Base-by-base conservation (phyloP, 2,113 vertebrate species). In the Eurystomus gularis region DNA sequence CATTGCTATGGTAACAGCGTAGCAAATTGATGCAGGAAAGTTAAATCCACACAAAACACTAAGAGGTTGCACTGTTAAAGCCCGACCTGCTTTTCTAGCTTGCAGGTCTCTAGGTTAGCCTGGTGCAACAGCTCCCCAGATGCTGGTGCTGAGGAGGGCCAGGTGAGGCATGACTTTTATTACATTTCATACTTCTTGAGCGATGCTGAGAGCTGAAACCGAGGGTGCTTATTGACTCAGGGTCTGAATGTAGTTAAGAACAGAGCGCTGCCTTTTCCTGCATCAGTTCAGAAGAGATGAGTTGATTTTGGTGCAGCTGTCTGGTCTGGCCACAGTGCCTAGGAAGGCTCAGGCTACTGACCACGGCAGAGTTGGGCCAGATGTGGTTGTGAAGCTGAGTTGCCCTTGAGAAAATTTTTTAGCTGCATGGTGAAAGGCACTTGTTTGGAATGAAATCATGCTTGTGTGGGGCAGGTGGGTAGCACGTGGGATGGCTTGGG, bases 281-380 rank as follows among this genome's bases (percentile, higher is more conserved):
- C n/a, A 7, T 26, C 44, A 10, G 2, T 20, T 75, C 23, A 28
- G 80, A 44, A 70, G 46, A n/a, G 71, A 39, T 5, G 52, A 76
- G 49, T 16, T 73, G 71, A 13, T 55, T 76, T 76, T 61, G 33
- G 52, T 29, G 48, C 42, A 66, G 26, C 42, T 71, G 9, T 88
- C 33, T 29, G 1, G 0, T 13, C 82, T 77, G 80, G 31, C 77
- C 0, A 0, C 26, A 58, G n/a, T 28, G 29, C 44, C 2, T 17
- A 54, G 54, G 28, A 17, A 72, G 35, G 60, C 77, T 83, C 35
- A 18, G 62, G 39, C 46, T 73, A 6, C 46, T 51, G 77, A 17
- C 24, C 1, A 1, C 54, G 65, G 87, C 68, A 70, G 52, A 64
- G 64, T 64, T 0, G 0, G 60, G 29, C 64, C 26, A 37, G 18